Evolutionary conservation across 2,888 invertebrate genomes (phyloP), one percentile per base, ranked within the genome.

Genomic region (Drosophila planitibia): DNA sequence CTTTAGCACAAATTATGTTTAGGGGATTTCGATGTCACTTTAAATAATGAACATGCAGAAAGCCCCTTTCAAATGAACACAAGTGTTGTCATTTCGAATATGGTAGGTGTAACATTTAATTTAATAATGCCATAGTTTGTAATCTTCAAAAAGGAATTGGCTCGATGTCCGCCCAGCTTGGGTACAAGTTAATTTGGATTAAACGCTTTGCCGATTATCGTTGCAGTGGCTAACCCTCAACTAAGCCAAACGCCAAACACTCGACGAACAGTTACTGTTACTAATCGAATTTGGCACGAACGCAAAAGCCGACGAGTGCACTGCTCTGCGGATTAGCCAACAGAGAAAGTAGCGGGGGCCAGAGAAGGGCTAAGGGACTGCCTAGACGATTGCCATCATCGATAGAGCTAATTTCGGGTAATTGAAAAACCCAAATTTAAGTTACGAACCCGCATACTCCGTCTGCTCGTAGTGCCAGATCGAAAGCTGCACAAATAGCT

Each of bases 241-340:
- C 72, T 84, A 86, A 85, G 79, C 88, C 84, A 88, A 80, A 82
- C 79, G 88, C 85, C 85, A 75, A 89, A 60, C 78, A 59, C 65
- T 53, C 61, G 61, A 28, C 57, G 52, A 41, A 67, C 55, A 32
- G 51, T 39, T 19, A 61, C 54, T 63, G 54, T 60, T 57, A 39
- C 79, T 89, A 86, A 86, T 86, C 76, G 77, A 89, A 87, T 81
- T 79, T 65, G 87, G 81, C 89, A 89, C 87, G 87, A 81, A 84
- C 52, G 57, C 53, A 52, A 39, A 63, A 62, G 16, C 49, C 54
- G 68, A 69, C 39, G 25, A 49, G 14, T 39, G 41, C 25, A 35
- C 25, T 57, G 51, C 32, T 44, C 51, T 52, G 60, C 33, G 70
- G 81, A 81, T 81, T 78, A 81, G 61, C 61, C 51, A 63, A 41